Conservation (phyloP, 1,140 invertebrate species). For the Trachelipus rathkii region DNA sequence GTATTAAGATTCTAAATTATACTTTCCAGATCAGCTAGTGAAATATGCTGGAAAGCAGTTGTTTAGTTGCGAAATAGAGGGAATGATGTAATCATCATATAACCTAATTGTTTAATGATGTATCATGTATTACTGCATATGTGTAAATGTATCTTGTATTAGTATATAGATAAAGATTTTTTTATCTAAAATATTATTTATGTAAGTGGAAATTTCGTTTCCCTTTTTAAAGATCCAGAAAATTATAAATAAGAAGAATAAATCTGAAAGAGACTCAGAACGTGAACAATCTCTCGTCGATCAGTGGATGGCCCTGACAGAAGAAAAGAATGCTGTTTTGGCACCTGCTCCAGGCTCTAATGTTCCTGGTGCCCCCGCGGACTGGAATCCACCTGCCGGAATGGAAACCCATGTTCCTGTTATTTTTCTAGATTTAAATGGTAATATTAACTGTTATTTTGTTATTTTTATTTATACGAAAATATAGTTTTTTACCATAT, state of each 20-base stretch:
- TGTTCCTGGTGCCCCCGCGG: constrained; percentile 93
- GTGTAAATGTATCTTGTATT: no score
- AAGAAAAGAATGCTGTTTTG: constrained; percentile 92
- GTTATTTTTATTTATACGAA: no score
- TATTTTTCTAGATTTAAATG: constrained; percentile 93
- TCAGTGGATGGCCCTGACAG: constrained; percentile 90
- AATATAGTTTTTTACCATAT: no score
- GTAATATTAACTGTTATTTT: constrained; percentile 53
- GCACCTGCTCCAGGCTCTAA: constrained; percentile 90
- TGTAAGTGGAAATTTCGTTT: no score
- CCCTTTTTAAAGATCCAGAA: constrained; percentile 45
- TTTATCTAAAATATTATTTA: no score
- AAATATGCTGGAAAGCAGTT: no score
- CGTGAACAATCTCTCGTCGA: constrained; percentile 91
- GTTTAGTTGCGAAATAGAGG: no score
- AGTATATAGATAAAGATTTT: no score
- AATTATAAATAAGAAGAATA: constrained; percentile 59
- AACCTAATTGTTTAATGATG: no score
- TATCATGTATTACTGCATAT: no score
- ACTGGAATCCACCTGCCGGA: constrained; percentile 72
- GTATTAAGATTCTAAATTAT: not conserved
- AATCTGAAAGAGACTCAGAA: constrained; percentile 86
- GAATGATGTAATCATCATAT: no score
- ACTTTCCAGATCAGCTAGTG: no score
- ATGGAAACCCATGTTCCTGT: constrained; percentile 97